phyloP scores from a whole-genome alignment of 2,113 vertebrate species.

The Sylvia atricapilla region DNA sequence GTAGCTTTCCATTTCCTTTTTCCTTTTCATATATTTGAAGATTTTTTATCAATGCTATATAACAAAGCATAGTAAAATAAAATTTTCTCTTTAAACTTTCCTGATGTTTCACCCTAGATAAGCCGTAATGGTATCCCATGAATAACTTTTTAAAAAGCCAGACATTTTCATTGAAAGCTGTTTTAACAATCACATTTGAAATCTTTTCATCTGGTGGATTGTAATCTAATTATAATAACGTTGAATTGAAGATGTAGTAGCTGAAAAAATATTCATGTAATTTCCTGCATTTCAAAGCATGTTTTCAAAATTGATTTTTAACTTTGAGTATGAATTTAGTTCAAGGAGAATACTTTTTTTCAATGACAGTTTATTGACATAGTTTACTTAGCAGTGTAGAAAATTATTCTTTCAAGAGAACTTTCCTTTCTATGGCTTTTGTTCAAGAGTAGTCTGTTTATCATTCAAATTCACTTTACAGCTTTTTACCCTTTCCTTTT shows the following conservation, averaged over 20 bases:
- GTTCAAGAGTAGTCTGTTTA: slow-evolving; percentile 31
- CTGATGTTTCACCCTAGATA: not conserved
- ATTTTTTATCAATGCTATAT: not conserved
- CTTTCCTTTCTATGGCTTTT: slow-evolving; percentile 59
- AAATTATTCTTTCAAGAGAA: slow-evolving; percentile 63
- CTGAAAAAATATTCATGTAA: slow-evolving; percentile 19
- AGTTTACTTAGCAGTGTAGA: slow-evolving; percentile 50
- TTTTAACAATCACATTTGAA: slow-evolving; percentile 7
- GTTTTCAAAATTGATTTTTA: slow-evolving; percentile 49
- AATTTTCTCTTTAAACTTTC: not conserved
- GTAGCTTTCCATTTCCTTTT: not conserved
- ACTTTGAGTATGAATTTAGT: slow-evolving; percentile 47
- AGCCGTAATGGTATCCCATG: not conserved
- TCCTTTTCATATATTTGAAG: not conserved
- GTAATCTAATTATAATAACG: slow-evolving; percentile 14
- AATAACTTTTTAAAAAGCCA: not conserved
- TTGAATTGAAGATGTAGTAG: slow-evolving; percentile 31
- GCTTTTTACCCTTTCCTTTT: slow-evolving; percentile 53
- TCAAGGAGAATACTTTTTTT: slow-evolving; percentile 45
- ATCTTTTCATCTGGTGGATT: not conserved
- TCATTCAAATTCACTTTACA: slow-evolving; percentile 49
- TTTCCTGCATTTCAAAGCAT: slow-evolving; percentile 56
- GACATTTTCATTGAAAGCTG: not conserved
- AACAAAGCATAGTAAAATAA: not conserved
- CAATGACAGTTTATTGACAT: slow-evolving; percentile 45